Percentiles rank a stretch among this genome's conserved stretches.
phyloP scores from a whole-genome alignment of 2,113 vertebrate genomes.

The Gallinago undulata region DNA sequence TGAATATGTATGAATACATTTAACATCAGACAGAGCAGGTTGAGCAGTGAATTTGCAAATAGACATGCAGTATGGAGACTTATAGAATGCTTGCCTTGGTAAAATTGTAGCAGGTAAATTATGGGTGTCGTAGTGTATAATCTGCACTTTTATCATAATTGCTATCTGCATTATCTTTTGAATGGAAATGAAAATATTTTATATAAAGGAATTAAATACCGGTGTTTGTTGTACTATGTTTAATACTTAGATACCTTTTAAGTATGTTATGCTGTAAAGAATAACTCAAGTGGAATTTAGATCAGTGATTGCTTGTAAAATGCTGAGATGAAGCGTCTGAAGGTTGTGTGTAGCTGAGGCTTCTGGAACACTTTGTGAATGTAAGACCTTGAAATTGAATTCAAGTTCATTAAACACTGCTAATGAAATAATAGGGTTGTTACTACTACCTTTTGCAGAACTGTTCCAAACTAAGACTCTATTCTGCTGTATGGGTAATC shows the following conservation, averaged over 20 bases:
- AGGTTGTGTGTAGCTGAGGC: neutral
- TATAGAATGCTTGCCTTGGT: neutral
- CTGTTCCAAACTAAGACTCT: neutral
- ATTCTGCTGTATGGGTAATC: neutral
- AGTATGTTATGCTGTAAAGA: neutral
- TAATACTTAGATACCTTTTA: neutral
- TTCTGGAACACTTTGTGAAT: neutral
- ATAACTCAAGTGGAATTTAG: neutral
- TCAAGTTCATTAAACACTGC: neutral
- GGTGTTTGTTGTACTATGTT: neutral
- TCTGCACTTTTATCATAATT: constrained; percentile 36
- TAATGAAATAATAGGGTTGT: neutral
- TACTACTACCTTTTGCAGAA: neutral
- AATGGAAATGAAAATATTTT: constrained; percentile 18
- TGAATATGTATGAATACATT: constrained; percentile 14
- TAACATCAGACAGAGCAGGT: neutral
- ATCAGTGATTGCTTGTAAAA: neutral
- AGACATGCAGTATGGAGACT: neutral
- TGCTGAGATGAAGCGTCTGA: neutral
- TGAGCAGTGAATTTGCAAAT: neutral
- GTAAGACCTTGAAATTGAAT: neutral
- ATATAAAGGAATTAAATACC: neutral
- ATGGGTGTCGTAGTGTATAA: neutral
- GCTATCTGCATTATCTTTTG: constrained; percentile 21
- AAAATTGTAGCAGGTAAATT: constrained; percentile 12